A percentile compares a stretch with the other conserved stretches of the same genome.
These are phyloP conservation scores for Trididemnum clinides DNA, from an alignment of 23 tunicate species.

Conservation along the genomic window DNA sequence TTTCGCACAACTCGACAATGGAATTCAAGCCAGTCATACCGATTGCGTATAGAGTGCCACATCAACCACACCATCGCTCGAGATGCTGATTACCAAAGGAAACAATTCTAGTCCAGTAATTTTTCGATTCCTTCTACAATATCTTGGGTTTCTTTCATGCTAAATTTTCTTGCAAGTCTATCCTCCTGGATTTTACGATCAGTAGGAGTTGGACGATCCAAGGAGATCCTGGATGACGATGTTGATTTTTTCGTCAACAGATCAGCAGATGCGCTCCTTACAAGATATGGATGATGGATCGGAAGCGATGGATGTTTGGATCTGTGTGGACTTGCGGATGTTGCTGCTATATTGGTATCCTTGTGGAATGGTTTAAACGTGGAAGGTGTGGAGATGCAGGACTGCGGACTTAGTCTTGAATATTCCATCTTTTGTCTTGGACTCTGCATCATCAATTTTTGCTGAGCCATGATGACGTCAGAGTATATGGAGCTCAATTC, in stretches of 20 bases:
- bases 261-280: neutral
- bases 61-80: neutral
- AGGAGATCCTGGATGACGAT: neutral
- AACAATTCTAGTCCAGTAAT: constrained; percentile 24
- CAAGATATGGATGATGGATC: neutral
- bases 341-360: neutral
- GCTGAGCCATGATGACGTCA: constrained; percentile 26
- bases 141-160: constrained; percentile 55
- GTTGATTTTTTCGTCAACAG: neutral
- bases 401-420: constrained; percentile 1
- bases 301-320: neutral
- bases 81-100: neutral
- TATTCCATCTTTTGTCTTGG: neutral
- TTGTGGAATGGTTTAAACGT: neutral
- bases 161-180: neutral
- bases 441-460: neutral
- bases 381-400: neutral
- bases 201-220: neutral
- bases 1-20: no score
- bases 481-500: constrained; percentile 66
- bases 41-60: no score
- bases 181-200: neutral
- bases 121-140: constrained; percentile 53
- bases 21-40: no score
- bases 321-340: neutral